Base-by-base conservation (phyloP, 2,888 invertebrate genomes). In the Drosophila setosimentum region DNA sequence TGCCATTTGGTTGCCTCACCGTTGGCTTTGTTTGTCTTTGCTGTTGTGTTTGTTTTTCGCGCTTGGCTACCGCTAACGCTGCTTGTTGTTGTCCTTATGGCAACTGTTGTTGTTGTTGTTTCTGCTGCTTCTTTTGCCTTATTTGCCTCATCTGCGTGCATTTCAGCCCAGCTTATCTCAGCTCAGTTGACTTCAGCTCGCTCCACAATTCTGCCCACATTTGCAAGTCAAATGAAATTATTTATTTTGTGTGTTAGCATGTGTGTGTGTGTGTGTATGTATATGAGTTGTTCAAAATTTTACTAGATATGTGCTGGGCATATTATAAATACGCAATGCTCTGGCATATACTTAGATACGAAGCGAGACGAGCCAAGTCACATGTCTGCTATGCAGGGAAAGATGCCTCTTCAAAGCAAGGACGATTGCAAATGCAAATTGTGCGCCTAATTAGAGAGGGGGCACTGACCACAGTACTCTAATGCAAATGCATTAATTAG, bases 191-290 rank as follows among this genome's bases (percentile, higher is more conserved):
- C 51, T 48, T 69, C 49, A 64, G 61, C 51, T 71, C 63, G 55
- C 65, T 64, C 48, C 70, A 75, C 50, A 64, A 69, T 80, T 64
- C 60, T 51, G 29, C 50, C 71, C 71, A 66, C 86, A 84, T 84
- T 84, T 84, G 83, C 83, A 90, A 84, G 90, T 84, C 83, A 84
- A 84, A 84, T 84, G 88, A 90, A 84, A 84, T 90, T 87, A 89
- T 90, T 78, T 88, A 84, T 75, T 72, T 83, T 83, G 73, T 71
- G 69, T 58, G 48, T 55, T 29, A 37, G 55, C 18, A 33, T 35
- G 54, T 61, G 30, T 51, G 24, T 50, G 27, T 60, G 21, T 37
- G 10, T 55, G 51, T 61, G 11, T 35, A 40, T 27, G 29, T 59
- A 5, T 42, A 42, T 21, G 42, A 21, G 21, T 42, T 45, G 45